Percentiles rank a stretch among this genome's conserved stretches.
These are phyloP conservation scores for Drosophila sechellia DNA, from an alignment of 1,140 invertebrate genomes.

Conservation along the genomic window DNA sequence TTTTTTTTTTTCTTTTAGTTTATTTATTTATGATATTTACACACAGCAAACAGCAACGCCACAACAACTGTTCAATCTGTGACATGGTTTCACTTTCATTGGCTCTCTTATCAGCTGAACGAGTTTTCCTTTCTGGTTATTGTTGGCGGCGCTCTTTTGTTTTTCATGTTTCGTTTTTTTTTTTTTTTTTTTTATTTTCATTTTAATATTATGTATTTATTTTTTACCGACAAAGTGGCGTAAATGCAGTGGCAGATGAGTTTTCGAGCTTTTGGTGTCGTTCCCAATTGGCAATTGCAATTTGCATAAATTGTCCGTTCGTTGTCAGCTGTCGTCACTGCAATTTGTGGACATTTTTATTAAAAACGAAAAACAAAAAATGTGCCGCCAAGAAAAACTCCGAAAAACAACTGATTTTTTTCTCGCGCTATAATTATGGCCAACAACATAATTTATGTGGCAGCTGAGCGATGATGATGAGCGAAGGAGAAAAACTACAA, in stretches of 20 bases:
- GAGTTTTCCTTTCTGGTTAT: conserved; percentile 29
- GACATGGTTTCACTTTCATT: conserved; percentile 57
- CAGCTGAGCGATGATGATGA: conserved; percentile 16
- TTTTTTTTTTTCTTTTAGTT: conserved; percentile 16
- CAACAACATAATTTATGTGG: conserved; percentile 27
- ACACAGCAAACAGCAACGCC: conserved; percentile 16
- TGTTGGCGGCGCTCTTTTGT: conserved; percentile 12
- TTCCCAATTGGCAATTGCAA: conserved; percentile 36
- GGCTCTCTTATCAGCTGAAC: conserved; percentile 41
- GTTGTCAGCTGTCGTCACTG: conserved; percentile 39
- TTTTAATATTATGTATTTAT: neutral
- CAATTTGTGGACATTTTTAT: conserved; percentile 35
- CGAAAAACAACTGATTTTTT: conserved; percentile 21
- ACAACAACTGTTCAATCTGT: conserved; percentile 32
- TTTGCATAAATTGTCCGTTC: conserved; percentile 44
- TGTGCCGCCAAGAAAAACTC: neutral
- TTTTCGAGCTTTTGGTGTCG: conserved; percentile 13
- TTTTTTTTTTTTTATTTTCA: neutral
- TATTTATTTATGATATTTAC: conserved; percentile 51
- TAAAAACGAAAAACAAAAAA: conserved; percentile 1
- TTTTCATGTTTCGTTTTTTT: neutral
- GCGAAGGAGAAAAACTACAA: neutral
- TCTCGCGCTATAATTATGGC: conserved; percentile 15
- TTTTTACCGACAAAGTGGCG: conserved; percentile 35
- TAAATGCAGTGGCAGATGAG: conserved; percentile 50